Evolutionary conservation across 2,113 vertebrate genomes (phyloP), one percentile per base, ranked within the genome.

Genomic region (Prunella fulvescens): DNA sequence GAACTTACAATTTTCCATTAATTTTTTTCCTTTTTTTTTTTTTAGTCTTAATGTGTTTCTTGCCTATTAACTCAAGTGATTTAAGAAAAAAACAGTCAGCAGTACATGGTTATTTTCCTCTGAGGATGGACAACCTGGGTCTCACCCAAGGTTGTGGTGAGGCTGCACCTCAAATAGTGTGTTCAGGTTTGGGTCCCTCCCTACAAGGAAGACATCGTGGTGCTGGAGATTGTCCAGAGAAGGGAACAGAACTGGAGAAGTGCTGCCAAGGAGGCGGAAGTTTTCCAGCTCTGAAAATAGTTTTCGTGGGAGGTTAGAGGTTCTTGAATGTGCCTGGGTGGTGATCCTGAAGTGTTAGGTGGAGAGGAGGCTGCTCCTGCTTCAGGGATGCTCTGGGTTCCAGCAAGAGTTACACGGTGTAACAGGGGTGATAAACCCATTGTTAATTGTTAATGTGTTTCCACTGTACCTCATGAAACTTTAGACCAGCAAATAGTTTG

Each of bases 381-480:
- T 12, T 10, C 23, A n/a, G 3, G 24, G 47, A 26, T n/a, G 54
- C 44, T 66, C 40, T 22, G 7, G 7, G 29, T 31, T 66, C 47
- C 42, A 12, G 7, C 7, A 22, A 35, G 50, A 28, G 6, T 56
- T 26, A 9, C 2, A 4, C 1, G 3, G 15, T 10, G 20, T 9
- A 61, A 44, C 4, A 28, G 13, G 12, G 25, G 31, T 3, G 13
- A 61, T 15, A 47, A 51, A 61, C 10, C 14, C 24, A 8, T 28
- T 1, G 10, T 18, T 35, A 16, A 16, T 35, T 42, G 12, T 44
- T 44, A 31, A 33, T 7, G 2, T 12, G 9, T 45, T 54, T 25
- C 14, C 60, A 23, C 19, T 37, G 22, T 29, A 69, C 40, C n/a
- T 3, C 3, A 0, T 11, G 44, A n/a, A 54, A 5, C 10, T 37